Conservation (phyloP, 2,888 invertebrate species). For the Drosophila borborema region DNA sequence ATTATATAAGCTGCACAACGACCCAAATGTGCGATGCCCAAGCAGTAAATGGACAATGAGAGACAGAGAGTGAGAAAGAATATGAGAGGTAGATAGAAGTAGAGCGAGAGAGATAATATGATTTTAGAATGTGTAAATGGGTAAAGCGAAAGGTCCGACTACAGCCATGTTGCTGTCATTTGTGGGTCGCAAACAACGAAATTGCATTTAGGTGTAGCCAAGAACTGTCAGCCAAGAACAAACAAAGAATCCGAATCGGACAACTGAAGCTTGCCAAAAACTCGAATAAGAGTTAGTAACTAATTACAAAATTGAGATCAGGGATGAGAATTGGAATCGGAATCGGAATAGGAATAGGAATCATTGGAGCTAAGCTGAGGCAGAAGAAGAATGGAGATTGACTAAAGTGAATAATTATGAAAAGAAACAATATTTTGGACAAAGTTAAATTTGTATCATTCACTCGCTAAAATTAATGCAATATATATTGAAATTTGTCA, state of each 20-base stretch:
- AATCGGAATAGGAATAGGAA: too few species aligned
- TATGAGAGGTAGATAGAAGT: too few species aligned
- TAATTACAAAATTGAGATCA: slow-evolving; percentile 41
- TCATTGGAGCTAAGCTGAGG: too few species aligned
- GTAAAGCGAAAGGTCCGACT: neutral
- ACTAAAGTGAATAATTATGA: neutral
- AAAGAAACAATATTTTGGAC: too few species aligned
- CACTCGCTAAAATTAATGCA: too few species aligned
- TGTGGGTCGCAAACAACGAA: slow-evolving; percentile 47
- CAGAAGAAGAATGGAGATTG: neutral
- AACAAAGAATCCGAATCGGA: neutral
- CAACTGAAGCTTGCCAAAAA: slow-evolving; percentile 17
- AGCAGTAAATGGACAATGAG: neutral
- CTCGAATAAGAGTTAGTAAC: slow-evolving; percentile 3
- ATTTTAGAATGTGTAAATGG: neutral
- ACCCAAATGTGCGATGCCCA: slow-evolving; percentile 30
- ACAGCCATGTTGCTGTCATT: slow-evolving; percentile 27
- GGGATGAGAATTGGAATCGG: slow-evolving; percentile 15
- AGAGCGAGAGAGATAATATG: neutral
- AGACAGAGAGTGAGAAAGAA: neutral
- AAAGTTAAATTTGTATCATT: too few species aligned
- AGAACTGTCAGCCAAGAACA: slow-evolving; percentile 20
- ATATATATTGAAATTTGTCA: too few species aligned
- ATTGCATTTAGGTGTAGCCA: slow-evolving; percentile 47
- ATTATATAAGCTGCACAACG: slow-evolving; percentile 28